Base-by-base conservation (phyloP, 1,140 invertebrate species). In the Solenopsis invicta region DNA sequence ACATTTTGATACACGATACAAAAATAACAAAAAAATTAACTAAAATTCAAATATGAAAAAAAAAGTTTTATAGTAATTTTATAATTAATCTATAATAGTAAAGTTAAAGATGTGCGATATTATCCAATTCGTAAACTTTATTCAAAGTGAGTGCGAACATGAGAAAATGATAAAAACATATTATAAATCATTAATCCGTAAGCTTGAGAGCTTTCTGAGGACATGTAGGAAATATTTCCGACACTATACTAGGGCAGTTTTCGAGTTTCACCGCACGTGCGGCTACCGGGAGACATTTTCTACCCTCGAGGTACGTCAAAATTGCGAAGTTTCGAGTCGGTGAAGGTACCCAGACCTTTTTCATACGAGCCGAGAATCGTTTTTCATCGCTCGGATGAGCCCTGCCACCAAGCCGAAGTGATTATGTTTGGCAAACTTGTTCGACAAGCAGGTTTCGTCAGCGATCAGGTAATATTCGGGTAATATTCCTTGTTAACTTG, bases 191-290 rank as follows among this genome's bases (percentile, higher is more conserved):
- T 82, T 84, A 75, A 84, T 6, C 34, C 45, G 13, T 48, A 16
- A 13, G 18, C 41, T 75, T 24, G 41, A 48, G 45, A 75, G 24
- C 69, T 74, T 50, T 61, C 24, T 75, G 41, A 74, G 45, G 61
- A 29, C 45, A 41, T 37, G 29, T 21, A 67, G 61, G 4, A 87
- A 82, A 90, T 89, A 89, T 80, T 82, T 75, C 45, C 80, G 41
- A 82, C 77, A 41, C 48, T 48, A 13, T 18, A 18, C 10, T 21
- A 34, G 41, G 64, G 45, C 62, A 69, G 69, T 67, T 75, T 69
- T 89, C 86, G 86, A 87, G 71, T 90, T 90, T 89, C 85, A 75
- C 69, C 86, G 86, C 85, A 89, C 85, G 88, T 90, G 88, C 75
- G 85, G 48, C 56, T 62, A 81, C 13, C 48, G 34, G 50, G 56